These are phyloP conservation scores for Ammospiza nelsoni DNA, from an alignment of 2,113 vertebrate genomes.

Conservation along the genomic window DNA sequence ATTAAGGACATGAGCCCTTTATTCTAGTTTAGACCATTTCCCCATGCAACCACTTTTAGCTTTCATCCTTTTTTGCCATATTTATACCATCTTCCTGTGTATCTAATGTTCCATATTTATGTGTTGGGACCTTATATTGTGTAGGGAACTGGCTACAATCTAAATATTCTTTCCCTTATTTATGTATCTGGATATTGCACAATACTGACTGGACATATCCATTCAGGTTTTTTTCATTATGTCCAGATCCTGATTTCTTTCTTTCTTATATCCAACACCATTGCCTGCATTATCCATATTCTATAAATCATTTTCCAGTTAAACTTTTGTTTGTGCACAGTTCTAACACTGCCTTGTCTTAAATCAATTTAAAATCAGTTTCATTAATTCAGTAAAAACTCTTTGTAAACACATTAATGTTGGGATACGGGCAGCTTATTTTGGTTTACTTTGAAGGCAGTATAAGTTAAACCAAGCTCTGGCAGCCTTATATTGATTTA, in stretches of 20 bases:
- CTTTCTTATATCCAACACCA: background rate
- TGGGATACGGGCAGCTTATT: background rate
- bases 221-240: background rate
- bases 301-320: constrained; percentile 9
- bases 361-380: background rate
- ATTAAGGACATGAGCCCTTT: background rate
- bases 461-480: background rate
- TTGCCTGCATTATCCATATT: background rate
- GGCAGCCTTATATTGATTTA: background rate
- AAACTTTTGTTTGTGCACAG: background rate
- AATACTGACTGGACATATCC: background rate
- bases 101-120: background rate
- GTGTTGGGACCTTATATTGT: background rate
- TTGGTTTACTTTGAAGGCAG: background rate
- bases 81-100: background rate
- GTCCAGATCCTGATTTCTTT: background rate
- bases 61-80: background rate
- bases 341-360: background rate
- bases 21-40: background rate
- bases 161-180: background rate
- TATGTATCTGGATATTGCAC: background rate
- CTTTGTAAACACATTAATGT: background rate
- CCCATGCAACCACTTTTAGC: background rate
- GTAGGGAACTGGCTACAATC: background rate
- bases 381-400: constrained; percentile 13